A percentile compares a stretch with the other conserved stretches of the same genome.
Evolutionary conservation across 2,113 vertebrate genomes (phyloP).

Genomic region (Morone chrysops): DNA sequence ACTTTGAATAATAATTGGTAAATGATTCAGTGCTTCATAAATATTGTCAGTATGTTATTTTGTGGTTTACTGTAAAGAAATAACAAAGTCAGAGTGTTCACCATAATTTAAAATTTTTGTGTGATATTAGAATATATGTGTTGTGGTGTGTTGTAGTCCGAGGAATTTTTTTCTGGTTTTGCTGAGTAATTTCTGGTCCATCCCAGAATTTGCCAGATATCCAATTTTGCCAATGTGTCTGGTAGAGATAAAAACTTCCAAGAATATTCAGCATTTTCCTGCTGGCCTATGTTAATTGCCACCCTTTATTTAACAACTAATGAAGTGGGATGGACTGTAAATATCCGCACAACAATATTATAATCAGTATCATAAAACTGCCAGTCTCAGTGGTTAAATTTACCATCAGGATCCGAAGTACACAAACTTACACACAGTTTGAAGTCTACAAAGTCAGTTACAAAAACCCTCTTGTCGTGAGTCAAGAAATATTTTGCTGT

Average conservation of each 20-base stretch:
- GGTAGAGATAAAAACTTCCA: not conserved
- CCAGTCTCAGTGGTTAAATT: not conserved
- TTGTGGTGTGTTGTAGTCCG: not conserved
- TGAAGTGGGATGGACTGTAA: constrained; percentile 1
- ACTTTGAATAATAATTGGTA: not conserved
- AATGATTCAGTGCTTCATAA: not conserved
- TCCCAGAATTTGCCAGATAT: not conserved
- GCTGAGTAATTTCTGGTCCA: not conserved
- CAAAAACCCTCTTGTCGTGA: constrained; percentile 12
- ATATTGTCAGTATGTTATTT: not conserved
- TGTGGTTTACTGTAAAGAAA: too few relatives aligned
- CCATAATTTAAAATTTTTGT: not conserved
- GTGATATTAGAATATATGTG: not conserved
- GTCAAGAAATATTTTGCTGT: constrained; percentile 23
- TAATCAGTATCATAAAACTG: not conserved
- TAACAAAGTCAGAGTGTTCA: not conserved
- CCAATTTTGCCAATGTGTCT: not conserved
- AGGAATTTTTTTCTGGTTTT: not conserved
- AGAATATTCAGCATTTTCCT: not conserved
- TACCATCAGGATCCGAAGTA: not conserved
- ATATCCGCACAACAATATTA: constrained; percentile 9
- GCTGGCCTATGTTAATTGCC: constrained; percentile 5
- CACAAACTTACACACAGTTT: constrained; percentile 4
- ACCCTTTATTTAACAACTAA: constrained; percentile 10
- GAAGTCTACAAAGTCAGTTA: not conserved